Conservation (phyloP, 2,113 vertebrate genomes). For the human region DNA sequence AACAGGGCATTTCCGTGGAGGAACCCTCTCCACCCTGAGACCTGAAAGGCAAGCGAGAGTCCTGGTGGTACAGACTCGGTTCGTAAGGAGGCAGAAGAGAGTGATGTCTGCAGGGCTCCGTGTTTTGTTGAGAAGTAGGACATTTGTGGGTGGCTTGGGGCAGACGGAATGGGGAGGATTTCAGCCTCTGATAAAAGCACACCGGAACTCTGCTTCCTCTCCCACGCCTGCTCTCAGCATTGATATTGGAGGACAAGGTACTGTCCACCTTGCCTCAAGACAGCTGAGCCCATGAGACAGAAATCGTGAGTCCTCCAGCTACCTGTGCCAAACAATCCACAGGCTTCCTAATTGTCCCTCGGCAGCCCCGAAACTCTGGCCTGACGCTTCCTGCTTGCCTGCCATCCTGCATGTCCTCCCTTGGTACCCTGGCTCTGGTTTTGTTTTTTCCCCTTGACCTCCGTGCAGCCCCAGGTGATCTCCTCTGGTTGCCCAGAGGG, state of each 20-base stretch:
- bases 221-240: rapidly evolving
- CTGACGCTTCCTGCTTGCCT: not conserved
- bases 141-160: not conserved
- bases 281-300: not conserved
- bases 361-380: rapidly evolving
- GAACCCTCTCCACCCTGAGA: not conserved
- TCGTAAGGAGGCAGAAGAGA: not conserved
- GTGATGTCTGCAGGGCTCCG: rapidly evolving
- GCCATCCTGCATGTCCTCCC: not conserved
- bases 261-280: not conserved
- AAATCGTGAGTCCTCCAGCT: not conserved
- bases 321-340: too few relatives aligned
- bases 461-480: not conserved
- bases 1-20: not conserved
- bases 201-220: not conserved
- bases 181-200: not conserved
- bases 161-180: not conserved
- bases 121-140: not conserved
- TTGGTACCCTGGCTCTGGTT: not conserved
- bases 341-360: not conserved
- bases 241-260: not conserved
- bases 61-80: not conserved
- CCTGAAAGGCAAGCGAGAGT: not conserved
- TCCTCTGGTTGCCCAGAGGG: not conserved
- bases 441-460: not conserved